Conservation (phyloP, 2,888 invertebrate species). For the Hypomecis punctinalis region DNA sequence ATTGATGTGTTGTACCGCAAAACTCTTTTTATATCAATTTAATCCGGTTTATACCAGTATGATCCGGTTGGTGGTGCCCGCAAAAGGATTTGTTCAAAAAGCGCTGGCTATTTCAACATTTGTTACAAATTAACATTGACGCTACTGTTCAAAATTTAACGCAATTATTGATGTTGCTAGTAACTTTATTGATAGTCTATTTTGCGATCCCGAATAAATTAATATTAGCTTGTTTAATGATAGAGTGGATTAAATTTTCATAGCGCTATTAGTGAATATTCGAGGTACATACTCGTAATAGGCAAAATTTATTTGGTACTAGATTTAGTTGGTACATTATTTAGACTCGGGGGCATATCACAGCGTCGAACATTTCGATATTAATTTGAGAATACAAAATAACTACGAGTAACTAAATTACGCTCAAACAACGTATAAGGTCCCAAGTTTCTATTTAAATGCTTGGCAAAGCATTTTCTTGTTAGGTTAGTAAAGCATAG, state of each 20-base stretch:
- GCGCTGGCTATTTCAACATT: constrained; percentile 44
- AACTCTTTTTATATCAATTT: constrained; percentile 30
- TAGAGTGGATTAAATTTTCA: constrained; percentile 5
- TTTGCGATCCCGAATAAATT: constrained; percentile 2
- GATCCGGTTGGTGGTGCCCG: constrained; percentile 51
- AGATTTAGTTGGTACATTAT: too few species aligned
- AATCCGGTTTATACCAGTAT: constrained; percentile 51
- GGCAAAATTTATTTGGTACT: too few species aligned
- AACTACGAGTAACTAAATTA: too few species aligned
- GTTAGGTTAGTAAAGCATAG: too few species aligned
- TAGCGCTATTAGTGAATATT: neutral
- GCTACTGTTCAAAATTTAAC: constrained; percentile 16
- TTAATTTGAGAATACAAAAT: too few species aligned
- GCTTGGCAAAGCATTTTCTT: too few species aligned
- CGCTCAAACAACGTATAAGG: too few species aligned
- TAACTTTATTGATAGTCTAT: constrained; percentile 17
- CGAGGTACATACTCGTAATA: too few species aligned
- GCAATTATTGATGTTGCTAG: neutral
- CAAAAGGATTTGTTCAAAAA: constrained; percentile 59
- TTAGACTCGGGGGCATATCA: too few species aligned
- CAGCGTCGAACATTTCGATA: too few species aligned
- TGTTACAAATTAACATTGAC: constrained; percentile 32
- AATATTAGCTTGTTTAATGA: constrained; percentile 8
- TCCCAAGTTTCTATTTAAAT: too few species aligned
- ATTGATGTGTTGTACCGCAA: constrained; percentile 4